Evolutionary conservation across 2,888 invertebrate genomes (phyloP), one percentile per base, ranked within the genome.

Genomic region (Pherbina coryleti): DNA sequence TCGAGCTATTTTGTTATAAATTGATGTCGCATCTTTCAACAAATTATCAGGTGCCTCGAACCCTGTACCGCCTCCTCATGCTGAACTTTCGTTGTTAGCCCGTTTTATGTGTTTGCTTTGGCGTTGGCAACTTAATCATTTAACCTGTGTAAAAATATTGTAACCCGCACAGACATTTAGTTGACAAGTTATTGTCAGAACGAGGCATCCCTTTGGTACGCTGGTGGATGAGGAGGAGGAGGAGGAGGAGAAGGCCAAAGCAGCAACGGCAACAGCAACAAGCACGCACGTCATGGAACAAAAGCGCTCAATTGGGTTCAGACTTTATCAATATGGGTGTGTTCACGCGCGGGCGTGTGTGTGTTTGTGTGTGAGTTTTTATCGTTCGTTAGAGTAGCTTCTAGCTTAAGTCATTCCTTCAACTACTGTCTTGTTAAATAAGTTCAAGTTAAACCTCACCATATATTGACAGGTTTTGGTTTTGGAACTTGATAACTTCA

Each of bases 101-200:
- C 49, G n/a, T 28, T 28, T n/a, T 19, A 22, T 19, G 8, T 17
- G 37, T 37, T 11, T 44, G 44, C 25, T 44, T 14, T 25, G 51
- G 25, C 28, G 74, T 62, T 64, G 74, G 25, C 53, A 57, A 75
- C 67, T 75, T 55, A 75, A 75, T 75, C 55, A 75, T 75, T 75
- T 67, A 53, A 75, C 75, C 75, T 75, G 75, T 57, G 57, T 22
- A 31, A 51, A 34, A 51, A 44, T 17, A 53, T 70, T 51, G 51
- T 49, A 49, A 64, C 64, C 75, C 57, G 67, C 75, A 67, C 31
- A 22, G 67, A 67, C 71, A 57, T 71, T 64, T 75, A 44, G 22
- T 31, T 51, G 76, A 76, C 57, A 76, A 62, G 49, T 60, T 70
- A 62, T 49, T 70, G 71, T 55, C 76, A 71, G n/a, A 4, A 22